Evolutionary conservation across 2,797 vertebrate species (phyloP).

Genomic region (Crocidura indochinensis): DNA sequence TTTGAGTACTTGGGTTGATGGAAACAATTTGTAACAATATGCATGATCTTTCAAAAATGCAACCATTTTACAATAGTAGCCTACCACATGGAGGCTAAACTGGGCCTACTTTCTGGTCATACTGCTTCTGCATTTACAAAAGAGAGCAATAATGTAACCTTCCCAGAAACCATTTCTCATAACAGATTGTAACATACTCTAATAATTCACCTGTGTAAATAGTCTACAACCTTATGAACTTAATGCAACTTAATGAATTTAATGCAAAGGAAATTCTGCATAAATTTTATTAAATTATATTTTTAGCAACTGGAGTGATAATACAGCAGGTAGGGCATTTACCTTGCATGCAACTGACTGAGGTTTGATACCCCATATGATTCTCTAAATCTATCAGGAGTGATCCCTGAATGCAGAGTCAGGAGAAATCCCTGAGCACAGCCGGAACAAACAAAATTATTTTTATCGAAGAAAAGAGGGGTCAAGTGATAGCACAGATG

Average conservation of each 20-base stretch:
- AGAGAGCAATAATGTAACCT: neutral
- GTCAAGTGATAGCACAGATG: too few species aligned
- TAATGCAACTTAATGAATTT: neutral
- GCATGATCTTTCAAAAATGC: slow-evolving; percentile 13
- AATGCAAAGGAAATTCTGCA: slow-evolving; percentile 25
- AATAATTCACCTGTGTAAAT: slow-evolving; percentile 31
- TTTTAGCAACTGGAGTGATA: neutral
- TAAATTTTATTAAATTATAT: slow-evolving; percentile 56
- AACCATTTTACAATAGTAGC: neutral
- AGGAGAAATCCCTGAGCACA: too few species aligned
- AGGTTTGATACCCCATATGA: too few species aligned
- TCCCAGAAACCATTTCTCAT: slow-evolving; percentile 42
- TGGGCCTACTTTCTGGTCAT: neutral
- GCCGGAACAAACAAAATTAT: too few species aligned
- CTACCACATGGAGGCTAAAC: neutral
- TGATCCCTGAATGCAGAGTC: too few species aligned
- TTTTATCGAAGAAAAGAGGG: too few species aligned
- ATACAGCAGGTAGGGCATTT: too few species aligned
- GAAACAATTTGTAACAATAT: too few species aligned
- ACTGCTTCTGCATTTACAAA: neutral
- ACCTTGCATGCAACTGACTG: too few species aligned
- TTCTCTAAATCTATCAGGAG: too few species aligned
- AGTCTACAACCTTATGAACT: neutral
- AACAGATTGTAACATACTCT: neutral
- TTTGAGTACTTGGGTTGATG: too few species aligned